Base-by-base conservation (phyloP, 1,140 invertebrate species). In the Ceratina japonica region DNA sequence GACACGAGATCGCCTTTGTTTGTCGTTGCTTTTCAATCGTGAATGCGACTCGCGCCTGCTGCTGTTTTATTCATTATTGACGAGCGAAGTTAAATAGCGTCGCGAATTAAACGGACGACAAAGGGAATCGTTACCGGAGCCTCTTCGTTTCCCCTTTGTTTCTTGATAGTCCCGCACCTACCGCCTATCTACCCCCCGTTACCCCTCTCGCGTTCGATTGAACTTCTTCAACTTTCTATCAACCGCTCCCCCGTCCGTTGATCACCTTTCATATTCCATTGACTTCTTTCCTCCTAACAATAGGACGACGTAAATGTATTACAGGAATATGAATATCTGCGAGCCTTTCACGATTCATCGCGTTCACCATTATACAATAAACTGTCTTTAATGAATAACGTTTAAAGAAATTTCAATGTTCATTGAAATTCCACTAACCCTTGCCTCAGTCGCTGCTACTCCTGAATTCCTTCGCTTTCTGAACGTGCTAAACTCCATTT, bases 61-160 rank as follows among this genome's bases (percentile, higher is more conserved):
- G 51, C 65, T 68, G 65, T 69, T 69, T 69, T 69, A 69, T 69
- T 69, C 66, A 69, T 69, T 54, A 54, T 69, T 31, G 18, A 54
- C 51, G 51, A 69, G 51, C 24, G 5, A 69, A 52, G 18, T 69
- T 69, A 69, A 69, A 69, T 69, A 54, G 24, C 51, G 18, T 13
- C 16, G 51, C 24, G 66, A 69, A 54, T 54, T 69, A 69, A 69
- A 16, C 22, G 51, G 24, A 20, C 8, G 66, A 31, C 66, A 69
- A 54, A 69, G 18, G 51, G 24, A 54, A 31, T 69, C 66, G 65
- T 27, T 12, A n/a, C 65, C 44, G n/a, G 37, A 31, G 27, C 27
- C 51, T 27, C 51, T 18, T 27, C 18, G 24, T 54, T 54, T 54
- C 8, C 16, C 66, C 24, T 69, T 69, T 69, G 66, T 69, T 54